Evolutionary conservation across 2,113 vertebrate genomes (phyloP), one percentile per base, ranked within the genome.

Genomic region (Nyctereutes procyonoides): DNA sequence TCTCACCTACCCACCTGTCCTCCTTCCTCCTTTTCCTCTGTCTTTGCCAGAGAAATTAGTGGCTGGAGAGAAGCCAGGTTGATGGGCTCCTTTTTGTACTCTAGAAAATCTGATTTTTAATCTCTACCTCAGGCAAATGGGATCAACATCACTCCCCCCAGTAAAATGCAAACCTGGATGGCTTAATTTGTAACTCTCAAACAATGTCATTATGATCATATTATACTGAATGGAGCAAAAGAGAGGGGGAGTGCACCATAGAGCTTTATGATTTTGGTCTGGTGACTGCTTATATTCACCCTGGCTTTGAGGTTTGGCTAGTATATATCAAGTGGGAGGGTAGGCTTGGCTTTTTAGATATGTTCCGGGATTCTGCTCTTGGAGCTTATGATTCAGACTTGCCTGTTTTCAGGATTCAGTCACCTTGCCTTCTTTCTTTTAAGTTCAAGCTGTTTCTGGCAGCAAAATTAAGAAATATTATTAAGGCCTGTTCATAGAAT

Each of bases 141-240:
- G 17, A 81, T 96, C 79, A 89, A 87, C 32, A 86, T 32, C n/a
- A 79, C 51, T 77, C 11, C 10, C 60, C 12, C 30, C 15, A 76
- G 24, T 24, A 94, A 96, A 93, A 84, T 79, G 43, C 14, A 84
- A 90, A 51, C 19, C 38, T 93, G 43, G 30, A 58, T 81, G 26
- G 26, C 60, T 95, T 96, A 67, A 90, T 91, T 93, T 77, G 89
- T 82, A 62, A 69, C 20, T 85, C 62, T 91, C 69, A 90, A 93
- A 82, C 20, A 92, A 77, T 84, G 88, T 97, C 69, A 62, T 96
- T 91, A 80, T 62, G n/a, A 69, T 89, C 15, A 8, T 43, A 93
- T 93, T 84, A 38, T 84, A 22, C 53, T 79, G 86, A 91, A 63
- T 96, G 62, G 65, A 96, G 55, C 82, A 95, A 93, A 90, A 69